Percentiles rank a stretch among this genome's conserved stretches.
Evolutionary conservation across 1,140 invertebrate genomes (phyloP).

Genomic region (Andrena cerasifolii): DNA sequence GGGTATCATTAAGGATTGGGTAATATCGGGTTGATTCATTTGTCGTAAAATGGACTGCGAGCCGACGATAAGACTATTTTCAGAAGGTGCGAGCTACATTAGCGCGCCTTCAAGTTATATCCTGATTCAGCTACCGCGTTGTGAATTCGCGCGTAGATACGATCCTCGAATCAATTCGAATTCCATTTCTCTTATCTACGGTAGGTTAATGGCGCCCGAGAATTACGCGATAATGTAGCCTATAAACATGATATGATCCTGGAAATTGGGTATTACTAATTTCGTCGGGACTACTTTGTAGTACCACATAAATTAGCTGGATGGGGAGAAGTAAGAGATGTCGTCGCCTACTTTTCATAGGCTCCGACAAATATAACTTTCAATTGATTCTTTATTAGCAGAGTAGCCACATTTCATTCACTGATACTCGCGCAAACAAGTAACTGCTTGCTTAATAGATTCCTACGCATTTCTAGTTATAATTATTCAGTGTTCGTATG

Average conservation of each 20-base stretch:
- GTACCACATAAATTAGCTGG: not conserved
- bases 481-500: too few relatives aligned
- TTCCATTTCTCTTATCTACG: constrained; percentile 18
- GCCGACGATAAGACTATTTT: constrained; percentile 24
- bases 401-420: too few relatives aligned
- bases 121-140: not conserved
- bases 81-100: not conserved
- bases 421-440: too few relatives aligned
- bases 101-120: not conserved
- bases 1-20: not conserved
- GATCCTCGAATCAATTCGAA: constrained; percentile 43
- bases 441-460: too few relatives aligned
- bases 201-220: not conserved
- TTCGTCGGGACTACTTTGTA: not conserved
- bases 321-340: not conserved
- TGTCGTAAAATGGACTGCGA: not conserved
- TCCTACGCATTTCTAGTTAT: too few relatives aligned
- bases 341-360: too few relatives aligned
- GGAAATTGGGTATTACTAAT: not conserved
- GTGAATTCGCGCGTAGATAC: constrained; percentile 23
- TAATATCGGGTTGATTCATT: not conserved
- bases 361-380: too few relatives aligned
- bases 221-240: not conserved
- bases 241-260: not conserved
- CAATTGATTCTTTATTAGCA: too few relatives aligned